Evolutionary conservation across 2,888 invertebrate species (phyloP), one percentile per base, ranked within the genome.

Genomic region (Oscheius myriophilus): DNA sequence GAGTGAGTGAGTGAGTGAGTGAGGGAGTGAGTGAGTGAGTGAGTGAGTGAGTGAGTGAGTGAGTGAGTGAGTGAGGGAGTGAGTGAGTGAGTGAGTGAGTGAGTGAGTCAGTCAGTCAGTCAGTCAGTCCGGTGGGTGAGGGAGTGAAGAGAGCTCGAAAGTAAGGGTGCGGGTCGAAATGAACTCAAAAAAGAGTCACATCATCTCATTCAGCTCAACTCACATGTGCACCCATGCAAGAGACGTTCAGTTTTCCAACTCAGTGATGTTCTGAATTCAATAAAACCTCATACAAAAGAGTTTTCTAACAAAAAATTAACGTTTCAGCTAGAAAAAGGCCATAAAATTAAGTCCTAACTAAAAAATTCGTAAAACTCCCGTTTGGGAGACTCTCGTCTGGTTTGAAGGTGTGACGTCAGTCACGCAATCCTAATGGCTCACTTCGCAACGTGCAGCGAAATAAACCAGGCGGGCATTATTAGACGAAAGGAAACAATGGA

Each of bases 381-480:
- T 14, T 25, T 4, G 6, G 23, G 23, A 14, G 14, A 23, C n/a
- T 2, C 12, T 6, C 6, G 52, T 14, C 18, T 14, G n/a, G 52
- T 21, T 26, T 23, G n/a, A 4, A n/a, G 12, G 26, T 6, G 49
- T 61, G 61, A 61, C 61, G 61, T 61, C 61, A 18, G 61, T 46
- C 61, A 61, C 61, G 61, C 61, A 16, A 61, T 61, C 49, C 39
- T 46, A 61, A 61, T 61, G 61, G 61, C 61, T 49, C 61, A 61
- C 61, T 49, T 61, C 26, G 46, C 45, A 33, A 33, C 33, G 33
- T 33, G 33, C 33, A 33, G 61, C 46, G 61, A 49, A 61, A 59
- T 59, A 46, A 59, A 59, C 59, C 59, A 59, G 45, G 59, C 59
- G 46, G 45, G 59, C 59, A 59, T 59, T 59, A 59, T 45, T 45